Conservation (phyloP, 2,797 vertebrate species). For the Acanthornis magna region DNA sequence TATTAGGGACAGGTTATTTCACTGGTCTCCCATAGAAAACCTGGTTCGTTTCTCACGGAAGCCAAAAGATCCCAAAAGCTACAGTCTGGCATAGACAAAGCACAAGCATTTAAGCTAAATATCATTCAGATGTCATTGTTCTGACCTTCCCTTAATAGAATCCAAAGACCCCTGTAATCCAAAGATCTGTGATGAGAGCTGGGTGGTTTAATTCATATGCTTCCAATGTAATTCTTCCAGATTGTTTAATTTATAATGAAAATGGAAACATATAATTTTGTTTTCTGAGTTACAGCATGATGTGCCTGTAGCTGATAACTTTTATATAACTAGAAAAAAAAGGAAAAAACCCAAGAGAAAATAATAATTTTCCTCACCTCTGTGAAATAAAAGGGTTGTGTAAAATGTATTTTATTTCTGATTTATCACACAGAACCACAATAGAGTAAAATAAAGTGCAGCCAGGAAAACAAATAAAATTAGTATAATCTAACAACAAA, state of each 20-base stretch:
- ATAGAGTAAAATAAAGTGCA: neutral
- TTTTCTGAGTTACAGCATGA: neutral
- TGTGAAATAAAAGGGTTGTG: neutral
- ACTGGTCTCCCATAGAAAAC: neutral
- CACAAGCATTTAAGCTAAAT: neutral
- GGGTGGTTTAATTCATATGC: neutral
- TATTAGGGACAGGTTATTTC: neutral
- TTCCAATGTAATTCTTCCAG: neutral
- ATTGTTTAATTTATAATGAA: neutral
- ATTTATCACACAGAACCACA: neutral
- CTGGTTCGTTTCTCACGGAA: neutral
- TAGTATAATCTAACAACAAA: neutral
- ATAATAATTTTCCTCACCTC: neutral
- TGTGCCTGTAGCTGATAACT: neutral
- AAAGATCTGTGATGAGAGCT: neutral
- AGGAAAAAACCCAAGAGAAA: neutral
- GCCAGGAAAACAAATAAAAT: neutral
- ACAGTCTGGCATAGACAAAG: neutral
- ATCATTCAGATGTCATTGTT: neutral
- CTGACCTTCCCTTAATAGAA: neutral
- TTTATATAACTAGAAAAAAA: neutral
- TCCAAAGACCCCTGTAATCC: neutral
- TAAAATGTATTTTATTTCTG: neutral
- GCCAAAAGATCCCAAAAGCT: neutral
- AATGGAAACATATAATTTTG: conserved; percentile 10